phyloP scores from a whole-genome alignment of 2,888 invertebrate species.

The Drosophila bunnanda region DNA sequence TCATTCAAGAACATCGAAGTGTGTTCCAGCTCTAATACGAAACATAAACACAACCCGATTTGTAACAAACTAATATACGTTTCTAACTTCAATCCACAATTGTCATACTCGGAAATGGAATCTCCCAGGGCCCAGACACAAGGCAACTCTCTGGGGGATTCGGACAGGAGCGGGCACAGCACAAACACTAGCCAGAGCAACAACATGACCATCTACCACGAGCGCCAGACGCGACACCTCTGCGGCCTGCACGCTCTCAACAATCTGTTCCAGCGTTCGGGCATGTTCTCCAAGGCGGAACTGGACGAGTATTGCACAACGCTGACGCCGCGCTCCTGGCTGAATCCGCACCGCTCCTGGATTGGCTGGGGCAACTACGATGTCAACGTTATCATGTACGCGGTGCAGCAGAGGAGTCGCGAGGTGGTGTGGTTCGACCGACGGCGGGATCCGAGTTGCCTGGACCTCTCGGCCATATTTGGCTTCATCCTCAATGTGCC shows the following conservation, averaged over 20 bases:
- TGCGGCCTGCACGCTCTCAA: conserved; percentile 55
- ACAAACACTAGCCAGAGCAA: background rate
- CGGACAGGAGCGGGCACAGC: background rate
- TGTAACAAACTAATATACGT: background rate
- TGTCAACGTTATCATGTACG: conserved; percentile 97
- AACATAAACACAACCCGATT: conserved; percentile 2
- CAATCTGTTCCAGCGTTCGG: conserved; percentile 47
- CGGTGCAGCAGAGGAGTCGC: conserved; percentile 91
- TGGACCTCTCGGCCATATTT: conserved; percentile 44
- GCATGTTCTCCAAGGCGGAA: conserved; percentile 39
- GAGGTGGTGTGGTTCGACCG: conserved; percentile 87
- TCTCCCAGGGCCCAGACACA: conserved; percentile 3
- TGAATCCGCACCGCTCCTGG: conserved; percentile 88
- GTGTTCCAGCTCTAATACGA: background rate
- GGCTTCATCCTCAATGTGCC: conserved; percentile 52
- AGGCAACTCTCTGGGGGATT: conserved; percentile 10
- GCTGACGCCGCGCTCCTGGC: conserved; percentile 45
- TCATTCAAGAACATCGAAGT: background rate
- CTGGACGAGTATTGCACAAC: conserved; percentile 50
- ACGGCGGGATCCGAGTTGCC: conserved; percentile 49
- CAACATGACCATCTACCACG: conserved; percentile 39
- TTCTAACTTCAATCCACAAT: background rate
- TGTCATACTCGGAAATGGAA: conserved; percentile 14
- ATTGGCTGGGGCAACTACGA: conserved; percentile 98
- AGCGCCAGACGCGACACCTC: conserved; percentile 50